Percentiles rank a stretch among this genome's conserved stretches.
These are phyloP conservation scores for Aplysina aerophoba DNA, from an alignment of 37 sponge, comb jelly and placozoan genomes.

Conservation along the genomic window DNA sequence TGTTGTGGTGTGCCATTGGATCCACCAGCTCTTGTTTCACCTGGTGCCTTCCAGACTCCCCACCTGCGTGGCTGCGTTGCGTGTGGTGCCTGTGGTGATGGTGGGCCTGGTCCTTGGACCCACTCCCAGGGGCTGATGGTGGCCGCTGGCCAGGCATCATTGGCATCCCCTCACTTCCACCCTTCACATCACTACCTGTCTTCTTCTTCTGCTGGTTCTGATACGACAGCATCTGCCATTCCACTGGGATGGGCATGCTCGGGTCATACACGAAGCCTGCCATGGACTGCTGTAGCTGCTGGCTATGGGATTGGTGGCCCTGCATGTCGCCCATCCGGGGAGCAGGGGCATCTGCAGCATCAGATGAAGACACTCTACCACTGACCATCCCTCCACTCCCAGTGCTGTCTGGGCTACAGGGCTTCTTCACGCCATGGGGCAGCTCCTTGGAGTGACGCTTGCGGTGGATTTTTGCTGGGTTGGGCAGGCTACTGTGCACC, in stretches of 20 bases:
- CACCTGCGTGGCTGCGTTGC: background rate
- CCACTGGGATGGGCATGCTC: conserved; percentile 67
- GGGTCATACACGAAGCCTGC: conserved; percentile 77
- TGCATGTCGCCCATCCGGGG: too few relatives aligned
- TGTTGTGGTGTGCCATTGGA: background rate
- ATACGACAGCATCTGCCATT: conserved; percentile 67
- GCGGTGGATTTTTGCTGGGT: background rate
- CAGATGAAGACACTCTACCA: too few relatives aligned
- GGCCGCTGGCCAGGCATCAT: too few relatives aligned
- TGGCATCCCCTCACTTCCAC: too few relatives aligned
- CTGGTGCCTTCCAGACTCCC: background rate
- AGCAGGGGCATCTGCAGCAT: too few relatives aligned
- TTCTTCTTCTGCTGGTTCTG: conserved; percentile 58
- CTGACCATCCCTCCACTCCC: conserved; percentile 5
- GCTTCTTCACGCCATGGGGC: conserved; percentile 18
- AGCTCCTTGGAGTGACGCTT: conserved; percentile 3
- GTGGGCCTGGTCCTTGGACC: conserved; percentile 1
- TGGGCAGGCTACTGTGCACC: background rate
- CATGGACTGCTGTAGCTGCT: background rate
- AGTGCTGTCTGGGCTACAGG: conserved; percentile 21
- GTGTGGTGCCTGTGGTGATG: background rate
- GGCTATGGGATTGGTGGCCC: background rate
- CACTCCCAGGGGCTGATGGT: too few relatives aligned
- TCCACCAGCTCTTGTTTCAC: conserved; percentile 21
- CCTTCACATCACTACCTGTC: too few relatives aligned